Evolutionary conservation across 2,888 invertebrate genomes (phyloP), one percentile per base, ranked within the genome.

Genomic region (Colostygia pectinataria): DNA sequence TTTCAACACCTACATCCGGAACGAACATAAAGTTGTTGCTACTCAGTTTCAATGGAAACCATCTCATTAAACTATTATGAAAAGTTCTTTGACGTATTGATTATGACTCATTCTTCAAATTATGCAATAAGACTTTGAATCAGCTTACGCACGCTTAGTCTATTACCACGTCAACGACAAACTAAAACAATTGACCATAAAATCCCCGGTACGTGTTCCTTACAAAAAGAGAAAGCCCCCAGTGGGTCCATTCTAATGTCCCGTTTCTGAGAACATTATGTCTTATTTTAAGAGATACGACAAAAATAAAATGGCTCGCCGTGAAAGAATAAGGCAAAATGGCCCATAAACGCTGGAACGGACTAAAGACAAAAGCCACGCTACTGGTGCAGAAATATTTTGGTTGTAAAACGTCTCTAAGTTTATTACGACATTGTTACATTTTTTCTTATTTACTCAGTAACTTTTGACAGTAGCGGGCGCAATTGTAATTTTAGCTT

Each of bases 221-320:
- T 59, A 77, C 80, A 83, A 85, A 83, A 85, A 86, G 83, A 87
- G 84, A 87, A 84, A 86, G 84, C 83, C 68, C 40, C 68, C 63
- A 61, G 60, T 60, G 61, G 68, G 74, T 71, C 79, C 80, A 81
- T 82, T 85, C 80, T 84, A 83, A 87, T 82, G 80, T 82, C 73
- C 78, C 83, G 80, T 85, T 88, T 85, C 88, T 86, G 68, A 84
- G 87, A 88, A 87, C 85, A 86, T 89, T 83, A 90, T 81, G 86
- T 89, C 88, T 88, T 87, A 88, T 88, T 40, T 90, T 89, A 83
- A 86, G 79, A 77, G 80, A 80, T 71, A 77, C 76, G 77, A 81
- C 81, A 83, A 82, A 71, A 87, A 81, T 78, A 79, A 80, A 79
- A 82, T 76, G 74, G 80, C 75, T 71, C 75, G 62, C 69, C 72